Percentiles rank a stretch among this genome's conserved stretches.
phyloP scores from a whole-genome alignment of 2,888 invertebrate species.

The Epistrophe grossulariae region DNA sequence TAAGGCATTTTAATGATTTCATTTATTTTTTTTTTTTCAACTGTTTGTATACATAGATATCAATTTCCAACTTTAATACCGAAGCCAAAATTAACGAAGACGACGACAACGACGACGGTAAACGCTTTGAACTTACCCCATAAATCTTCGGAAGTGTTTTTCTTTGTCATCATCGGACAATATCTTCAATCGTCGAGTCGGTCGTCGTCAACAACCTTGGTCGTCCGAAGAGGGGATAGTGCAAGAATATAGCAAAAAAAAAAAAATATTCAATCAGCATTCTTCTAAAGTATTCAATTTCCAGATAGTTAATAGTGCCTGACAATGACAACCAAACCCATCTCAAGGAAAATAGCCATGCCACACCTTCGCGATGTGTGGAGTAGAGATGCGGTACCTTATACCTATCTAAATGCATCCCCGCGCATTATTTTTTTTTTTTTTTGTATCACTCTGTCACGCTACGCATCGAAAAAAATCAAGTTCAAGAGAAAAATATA shows the following conservation, averaged over 20 bases:
- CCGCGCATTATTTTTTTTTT: not conserved
- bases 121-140: conserved; percentile 10
- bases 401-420: not conserved
- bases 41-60: no score
- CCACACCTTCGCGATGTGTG: conserved; percentile 50
- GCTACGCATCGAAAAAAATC: conserved; percentile 62
- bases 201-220: conserved; percentile 13
- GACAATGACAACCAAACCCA: conserved; percentile 24
- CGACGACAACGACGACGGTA: not conserved
- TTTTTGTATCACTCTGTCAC: conserved; percentile 40
- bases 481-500: conserved; percentile 53
- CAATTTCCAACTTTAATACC: not conserved
- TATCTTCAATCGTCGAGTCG: not conserved
- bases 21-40: not conserved
- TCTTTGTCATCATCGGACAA: conserved; percentile 4
- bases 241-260: conserved; percentile 7
- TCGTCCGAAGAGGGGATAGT: not conserved
- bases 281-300: conserved; percentile 44
- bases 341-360: conserved; percentile 23
- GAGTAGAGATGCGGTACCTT: conserved; percentile 4
- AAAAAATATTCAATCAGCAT: conserved; percentile 34
- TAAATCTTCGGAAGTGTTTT: conserved; percentile 12
- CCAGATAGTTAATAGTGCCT: conserved; percentile 43
- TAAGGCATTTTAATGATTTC: not conserved
- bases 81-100: not conserved